Percentiles rank a stretch among this genome's conserved stretches.
Evolutionary conservation across 2,888 invertebrate genomes (phyloP).

Genomic region (Empis livida): DNA sequence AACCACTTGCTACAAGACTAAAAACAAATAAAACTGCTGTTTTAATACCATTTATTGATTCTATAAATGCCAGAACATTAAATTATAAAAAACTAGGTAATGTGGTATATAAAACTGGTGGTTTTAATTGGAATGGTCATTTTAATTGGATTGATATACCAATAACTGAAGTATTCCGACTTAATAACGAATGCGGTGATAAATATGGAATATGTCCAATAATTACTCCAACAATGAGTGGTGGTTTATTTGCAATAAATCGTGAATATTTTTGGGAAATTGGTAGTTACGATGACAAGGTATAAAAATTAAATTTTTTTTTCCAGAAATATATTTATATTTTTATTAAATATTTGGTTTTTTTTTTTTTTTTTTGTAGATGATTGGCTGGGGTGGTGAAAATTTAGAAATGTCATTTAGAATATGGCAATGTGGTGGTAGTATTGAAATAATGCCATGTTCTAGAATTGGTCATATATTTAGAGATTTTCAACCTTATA

Average conservation of each 20-base stretch:
- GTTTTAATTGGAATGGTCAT: slow-evolving; percentile 65
- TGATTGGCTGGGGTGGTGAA: slow-evolving; percentile 97
- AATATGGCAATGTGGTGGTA: slow-evolving; percentile 79
- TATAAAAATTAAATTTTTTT: no score
- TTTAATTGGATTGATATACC: slow-evolving; percentile 71
- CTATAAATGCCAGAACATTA: slow-evolving; percentile 55
- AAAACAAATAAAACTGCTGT: slow-evolving; percentile 65
- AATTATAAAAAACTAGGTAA: slow-evolving; percentile 36
- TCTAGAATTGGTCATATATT: slow-evolving; percentile 95
- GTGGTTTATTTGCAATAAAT: slow-evolving; percentile 89
- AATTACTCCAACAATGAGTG: slow-evolving; percentile 94
- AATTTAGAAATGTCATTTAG: slow-evolving; percentile 96
- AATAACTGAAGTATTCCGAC: slow-evolving; percentile 29
- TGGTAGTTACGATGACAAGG: slow-evolving; percentile 83
- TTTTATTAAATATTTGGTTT: background rate
- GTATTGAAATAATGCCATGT: slow-evolving; percentile 86
- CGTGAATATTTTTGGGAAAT: slow-evolving; percentile 89
- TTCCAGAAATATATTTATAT: background rate
- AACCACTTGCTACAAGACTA: slow-evolving; percentile 80
- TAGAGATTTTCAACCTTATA: slow-evolving; percentile 87
- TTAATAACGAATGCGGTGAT: slow-evolving; percentile 24
- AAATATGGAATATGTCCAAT: slow-evolving; percentile 32
- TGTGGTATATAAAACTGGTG: slow-evolving; percentile 33
- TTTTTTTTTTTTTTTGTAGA: slow-evolving; percentile 30
- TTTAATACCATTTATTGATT: slow-evolving; percentile 89